phyloP scores from a whole-genome alignment of 2,113 vertebrate species.

The Hyla sarda region DNA sequence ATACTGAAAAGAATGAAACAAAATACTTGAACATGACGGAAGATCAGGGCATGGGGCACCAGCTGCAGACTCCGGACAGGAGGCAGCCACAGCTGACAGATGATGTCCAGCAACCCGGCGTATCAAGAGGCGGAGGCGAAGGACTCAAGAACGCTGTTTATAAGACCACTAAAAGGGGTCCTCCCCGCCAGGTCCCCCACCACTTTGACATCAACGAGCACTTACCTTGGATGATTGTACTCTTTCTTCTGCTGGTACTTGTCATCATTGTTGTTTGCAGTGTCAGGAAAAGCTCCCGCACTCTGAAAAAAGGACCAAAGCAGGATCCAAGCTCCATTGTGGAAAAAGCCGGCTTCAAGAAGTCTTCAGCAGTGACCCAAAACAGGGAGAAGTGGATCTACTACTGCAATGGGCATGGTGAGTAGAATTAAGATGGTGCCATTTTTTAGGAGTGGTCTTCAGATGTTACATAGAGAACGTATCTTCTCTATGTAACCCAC shows the following conservation, averaged over 20 bases:
- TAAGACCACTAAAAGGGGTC: slow-evolving; percentile 81
- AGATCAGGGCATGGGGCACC: slow-evolving; percentile 64
- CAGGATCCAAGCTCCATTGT: slow-evolving; percentile 94
- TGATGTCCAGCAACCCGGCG: slow-evolving; percentile 70
- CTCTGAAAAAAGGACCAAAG: slow-evolving; percentile 92
- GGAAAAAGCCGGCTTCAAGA: slow-evolving; percentile 92
- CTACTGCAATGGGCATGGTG: slow-evolving; percentile 92
- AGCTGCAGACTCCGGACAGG: slow-evolving; percentile 68
- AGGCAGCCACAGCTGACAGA: slow-evolving; percentile 62
- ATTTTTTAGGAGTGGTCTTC: not conserved
- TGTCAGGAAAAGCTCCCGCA: slow-evolving; percentile 88
- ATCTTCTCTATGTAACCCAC: too few relatives aligned
- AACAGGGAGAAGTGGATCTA: slow-evolving; percentile 95
- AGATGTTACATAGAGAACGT: not conserved
- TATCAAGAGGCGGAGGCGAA: slow-evolving; percentile 71
- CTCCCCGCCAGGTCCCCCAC: slow-evolving; percentile 78
- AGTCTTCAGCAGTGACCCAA: slow-evolving; percentile 75
- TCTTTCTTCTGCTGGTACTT: slow-evolving; percentile 90
- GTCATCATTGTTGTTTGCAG: slow-evolving; percentile 95
- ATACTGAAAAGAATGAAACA: slow-evolving; percentile 64
- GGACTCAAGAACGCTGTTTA: slow-evolving; percentile 71
- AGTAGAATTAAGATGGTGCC: slow-evolving; percentile 62
- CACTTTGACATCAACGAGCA: slow-evolving; percentile 98
- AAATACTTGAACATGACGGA: slow-evolving; percentile 57
- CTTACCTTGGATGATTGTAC: slow-evolving; percentile 97